Conservation (phyloP, 2,797 vertebrate species). For the Meda fulgida region DNA sequence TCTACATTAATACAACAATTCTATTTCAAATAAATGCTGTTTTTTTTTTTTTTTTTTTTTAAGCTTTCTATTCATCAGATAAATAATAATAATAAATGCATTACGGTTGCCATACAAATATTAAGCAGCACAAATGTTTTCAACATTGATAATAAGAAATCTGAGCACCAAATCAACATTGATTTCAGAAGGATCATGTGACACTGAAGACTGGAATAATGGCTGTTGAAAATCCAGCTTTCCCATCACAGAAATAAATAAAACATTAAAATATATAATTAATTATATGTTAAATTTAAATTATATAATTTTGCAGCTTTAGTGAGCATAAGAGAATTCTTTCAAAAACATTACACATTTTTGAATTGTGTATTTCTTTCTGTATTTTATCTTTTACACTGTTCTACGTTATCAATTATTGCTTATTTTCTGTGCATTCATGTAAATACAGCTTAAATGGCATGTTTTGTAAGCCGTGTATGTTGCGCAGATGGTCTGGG, state of each 20-base stretch:
- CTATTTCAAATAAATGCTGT: neutral
- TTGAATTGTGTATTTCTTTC: neutral
- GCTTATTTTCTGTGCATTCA: neutral
- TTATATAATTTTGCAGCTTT: neutral
- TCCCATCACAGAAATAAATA: neutral
- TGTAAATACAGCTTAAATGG: neutral
- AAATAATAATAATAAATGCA: neutral
- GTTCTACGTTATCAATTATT: neutral
- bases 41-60: too few species aligned
- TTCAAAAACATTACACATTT: neutral
- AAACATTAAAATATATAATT: neutral
- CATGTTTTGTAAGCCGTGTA: conserved; percentile 2
- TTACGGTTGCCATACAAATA: neutral
- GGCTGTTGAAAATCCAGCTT: neutral
- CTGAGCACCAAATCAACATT: neutral
- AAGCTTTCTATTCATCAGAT: neutral
- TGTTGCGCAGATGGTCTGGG: conserved; percentile 91
- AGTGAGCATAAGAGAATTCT: too few species aligned
- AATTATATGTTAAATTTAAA: too few species aligned
- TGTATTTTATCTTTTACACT: neutral
- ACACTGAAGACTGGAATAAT: neutral
- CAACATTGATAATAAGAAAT: neutral
- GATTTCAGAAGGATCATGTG: neutral
- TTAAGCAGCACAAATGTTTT: neutral
- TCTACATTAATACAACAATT: neutral